Percentiles rank a stretch among this genome's conserved stretches.
These are phyloP conservation scores for Turritopsis rubra DNA, from an alignment of 30 jellyfish, hydroid and myxozoan genomes.

Conservation along the genomic window DNA sequence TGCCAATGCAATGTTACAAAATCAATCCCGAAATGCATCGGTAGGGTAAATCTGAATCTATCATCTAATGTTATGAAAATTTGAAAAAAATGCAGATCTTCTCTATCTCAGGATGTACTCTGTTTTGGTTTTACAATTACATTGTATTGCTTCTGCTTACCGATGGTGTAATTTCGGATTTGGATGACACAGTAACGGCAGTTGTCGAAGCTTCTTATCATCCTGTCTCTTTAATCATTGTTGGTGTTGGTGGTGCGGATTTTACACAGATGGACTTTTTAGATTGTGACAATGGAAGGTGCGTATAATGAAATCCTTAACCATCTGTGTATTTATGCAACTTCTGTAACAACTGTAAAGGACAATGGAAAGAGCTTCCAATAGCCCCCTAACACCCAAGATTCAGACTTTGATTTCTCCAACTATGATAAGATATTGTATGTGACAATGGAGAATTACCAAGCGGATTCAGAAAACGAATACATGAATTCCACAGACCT, in stretches of 20 bases:
- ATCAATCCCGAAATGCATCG: neutral
- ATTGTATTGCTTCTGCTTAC: slow-evolving; percentile 70
- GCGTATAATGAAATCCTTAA: neutral
- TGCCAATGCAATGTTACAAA: slow-evolving; percentile 29
- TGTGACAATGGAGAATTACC: too few species aligned
- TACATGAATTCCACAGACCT: too few species aligned
- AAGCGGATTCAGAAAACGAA: too few species aligned
- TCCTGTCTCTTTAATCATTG: slow-evolving; percentile 84
- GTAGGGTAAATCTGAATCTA: too few species aligned
- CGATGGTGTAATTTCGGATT: slow-evolving; percentile 90
- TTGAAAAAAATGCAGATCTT: too few species aligned
- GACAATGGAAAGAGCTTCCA: too few species aligned
- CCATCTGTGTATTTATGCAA: too few species aligned
- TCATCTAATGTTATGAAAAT: too few species aligned
- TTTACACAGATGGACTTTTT: slow-evolving; percentile 71
- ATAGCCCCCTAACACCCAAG: too few species aligned
- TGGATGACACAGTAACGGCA: slow-evolving; percentile 70
- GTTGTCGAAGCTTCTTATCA: slow-evolving; percentile 68
- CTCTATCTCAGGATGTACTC: neutral
- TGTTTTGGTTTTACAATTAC: slow-evolving; percentile 46
- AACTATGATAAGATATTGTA: too few species aligned
- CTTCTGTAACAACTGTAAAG: too few species aligned
- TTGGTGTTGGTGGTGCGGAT: slow-evolving; percentile 87
- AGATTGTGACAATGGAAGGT: slow-evolving; percentile 79
- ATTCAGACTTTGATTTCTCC: too few species aligned